Evolutionary conservation across 1,140 invertebrate genomes (phyloP).

Genomic region (Cotesia chilonis): DNA sequence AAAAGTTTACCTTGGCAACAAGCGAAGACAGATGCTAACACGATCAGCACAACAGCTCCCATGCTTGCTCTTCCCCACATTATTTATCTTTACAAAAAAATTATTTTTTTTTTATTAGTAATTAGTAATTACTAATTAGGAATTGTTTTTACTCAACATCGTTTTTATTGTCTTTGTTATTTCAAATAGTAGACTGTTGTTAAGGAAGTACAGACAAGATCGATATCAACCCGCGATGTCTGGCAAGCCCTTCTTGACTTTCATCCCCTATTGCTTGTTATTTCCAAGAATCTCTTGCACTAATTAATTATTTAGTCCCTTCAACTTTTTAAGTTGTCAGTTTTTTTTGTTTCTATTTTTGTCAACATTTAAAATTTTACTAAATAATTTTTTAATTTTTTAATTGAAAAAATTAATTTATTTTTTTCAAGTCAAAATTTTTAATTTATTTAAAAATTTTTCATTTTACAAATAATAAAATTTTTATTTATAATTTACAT

Average conservation of each 20-base stretch:
- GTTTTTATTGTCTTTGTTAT: too few relatives aligned
- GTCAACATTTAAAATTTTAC: neutral
- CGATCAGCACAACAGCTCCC: conserved; percentile 51
- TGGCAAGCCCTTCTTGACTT: too few relatives aligned
- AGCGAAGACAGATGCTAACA: conserved; percentile 45
- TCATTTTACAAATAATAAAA: too few relatives aligned
- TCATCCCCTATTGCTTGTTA: too few relatives aligned
- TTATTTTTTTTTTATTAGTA: neutral
- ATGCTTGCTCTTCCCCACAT: conserved; percentile 61
- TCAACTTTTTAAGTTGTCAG: too few relatives aligned
- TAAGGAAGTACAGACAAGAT: neutral
- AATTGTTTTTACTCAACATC: too few relatives aligned
- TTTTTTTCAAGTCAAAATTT: neutral
- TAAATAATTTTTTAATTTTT: neutral
- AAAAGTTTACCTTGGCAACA: conserved; percentile 47
- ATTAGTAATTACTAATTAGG: neutral
- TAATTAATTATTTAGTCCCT: too few relatives aligned
- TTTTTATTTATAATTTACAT: neutral
- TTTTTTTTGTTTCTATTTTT: neutral
- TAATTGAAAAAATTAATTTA: neutral
- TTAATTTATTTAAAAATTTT: neutral
- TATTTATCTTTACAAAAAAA: conserved; percentile 26
- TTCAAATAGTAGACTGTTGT: neutral
- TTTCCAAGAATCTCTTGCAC: too few relatives aligned
- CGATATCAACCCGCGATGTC: too few relatives aligned